A percentile compares a stretch with the other conserved stretches of the same genome.
Conservation (phyloP, 2,888 invertebrate genomes). For the Acholoe squamosa region DNA sequence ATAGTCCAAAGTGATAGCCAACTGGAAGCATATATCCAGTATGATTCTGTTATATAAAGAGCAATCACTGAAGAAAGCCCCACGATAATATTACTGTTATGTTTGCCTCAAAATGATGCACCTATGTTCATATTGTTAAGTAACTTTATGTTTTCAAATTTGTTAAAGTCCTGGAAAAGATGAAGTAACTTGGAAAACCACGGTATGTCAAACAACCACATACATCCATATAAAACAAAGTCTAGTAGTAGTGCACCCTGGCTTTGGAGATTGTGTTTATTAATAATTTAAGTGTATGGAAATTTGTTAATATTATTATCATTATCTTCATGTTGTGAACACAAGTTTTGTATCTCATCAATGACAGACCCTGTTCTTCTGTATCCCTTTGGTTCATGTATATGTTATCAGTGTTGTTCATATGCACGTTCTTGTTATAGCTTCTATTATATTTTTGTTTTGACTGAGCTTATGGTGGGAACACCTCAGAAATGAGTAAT, state of each 20-base stretch:
- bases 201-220: constrained; percentile 29
- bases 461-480: background rate
- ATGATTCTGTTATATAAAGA: too few relatives aligned
- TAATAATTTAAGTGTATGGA: constrained; percentile 3
- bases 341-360: constrained; percentile 38
- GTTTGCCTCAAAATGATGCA: constrained; percentile 3
- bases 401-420: background rate
- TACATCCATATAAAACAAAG: background rate
- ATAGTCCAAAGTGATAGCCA: too few relatives aligned
- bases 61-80: too few relatives aligned
- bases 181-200: constrained; percentile 34
- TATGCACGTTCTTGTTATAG: background rate
- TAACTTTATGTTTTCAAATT: constrained; percentile 51
- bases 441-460: background rate
- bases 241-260: background rate
- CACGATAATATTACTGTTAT: too few relatives aligned
- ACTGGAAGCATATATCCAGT: too few relatives aligned
- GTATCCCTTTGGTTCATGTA: background rate
- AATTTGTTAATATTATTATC: too few relatives aligned
- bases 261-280: background rate
- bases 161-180: constrained; percentile 59
- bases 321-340: constrained; percentile 28
- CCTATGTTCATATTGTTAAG: background rate
- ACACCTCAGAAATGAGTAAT: too few relatives aligned
- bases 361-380: constrained; percentile 51